phyloP scores from a whole-genome alignment of 2,888 invertebrate species.

The Drosophila meridionalis region DNA sequence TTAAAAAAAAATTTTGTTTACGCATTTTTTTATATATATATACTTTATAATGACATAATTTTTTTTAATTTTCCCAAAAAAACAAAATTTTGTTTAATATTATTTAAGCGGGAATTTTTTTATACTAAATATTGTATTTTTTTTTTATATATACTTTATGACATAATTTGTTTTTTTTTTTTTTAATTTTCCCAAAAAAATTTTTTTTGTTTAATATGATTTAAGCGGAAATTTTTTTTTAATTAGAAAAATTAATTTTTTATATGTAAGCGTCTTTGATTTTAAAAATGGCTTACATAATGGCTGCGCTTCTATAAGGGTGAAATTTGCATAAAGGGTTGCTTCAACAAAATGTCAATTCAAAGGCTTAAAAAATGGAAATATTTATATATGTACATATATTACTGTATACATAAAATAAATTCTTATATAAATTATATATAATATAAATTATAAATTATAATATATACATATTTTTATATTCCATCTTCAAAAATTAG shows the following conservation, averaged over 20 bases:
- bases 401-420: background rate
- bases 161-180: too few relatives aligned
- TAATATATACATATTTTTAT: background rate
- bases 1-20: too few relatives aligned
- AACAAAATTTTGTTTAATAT: too few relatives aligned
- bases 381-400: background rate
- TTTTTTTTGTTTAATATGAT: too few relatives aligned
- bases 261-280: too few relatives aligned
- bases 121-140: too few relatives aligned
- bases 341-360: background rate
- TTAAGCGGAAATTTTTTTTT: background rate
- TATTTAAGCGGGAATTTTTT: too few relatives aligned
- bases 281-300: constrained; percentile 21
- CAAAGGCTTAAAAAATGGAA: background rate
- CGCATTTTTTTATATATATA: too few relatives aligned
- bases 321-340: constrained; percentile 54
- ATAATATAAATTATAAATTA: background rate
- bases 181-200: too few relatives aligned
- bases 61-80: too few relatives aligned
- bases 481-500: background rate
- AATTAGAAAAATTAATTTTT: background rate
- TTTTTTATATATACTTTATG: too few relatives aligned
- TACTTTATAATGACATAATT: too few relatives aligned
- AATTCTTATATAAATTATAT: background rate
- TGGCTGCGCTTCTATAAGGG: constrained; percentile 23